phyloP scores from a whole-genome alignment of 2,113 vertebrate genomes.

The Pavo muticus region DNA sequence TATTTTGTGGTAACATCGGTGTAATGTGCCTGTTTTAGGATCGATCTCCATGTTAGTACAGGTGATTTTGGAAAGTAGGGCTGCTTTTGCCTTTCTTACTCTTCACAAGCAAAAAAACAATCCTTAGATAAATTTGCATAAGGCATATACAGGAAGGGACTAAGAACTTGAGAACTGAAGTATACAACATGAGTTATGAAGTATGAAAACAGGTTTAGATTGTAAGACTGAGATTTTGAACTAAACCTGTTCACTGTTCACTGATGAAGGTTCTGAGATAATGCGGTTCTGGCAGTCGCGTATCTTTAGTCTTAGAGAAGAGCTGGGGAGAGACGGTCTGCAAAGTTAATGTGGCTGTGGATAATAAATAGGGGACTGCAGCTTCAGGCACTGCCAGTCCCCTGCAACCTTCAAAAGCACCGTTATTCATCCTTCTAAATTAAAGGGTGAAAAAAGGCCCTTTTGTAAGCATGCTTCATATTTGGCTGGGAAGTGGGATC shows the following conservation, averaged over 20 bases:
- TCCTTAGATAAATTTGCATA: not conserved
- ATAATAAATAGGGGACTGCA: not conserved
- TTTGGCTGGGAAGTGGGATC: not conserved
- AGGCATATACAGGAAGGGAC: not conserved
- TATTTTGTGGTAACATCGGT: not conserved
- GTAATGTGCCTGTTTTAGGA: not conserved
- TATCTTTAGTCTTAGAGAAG: not conserved
- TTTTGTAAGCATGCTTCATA: slow-evolving; percentile 22
- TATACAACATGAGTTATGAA: not conserved
- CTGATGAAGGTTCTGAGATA: not conserved
- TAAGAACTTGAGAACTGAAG: not conserved
- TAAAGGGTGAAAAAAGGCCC: slow-evolving; percentile 22
- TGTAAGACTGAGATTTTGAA: not conserved
- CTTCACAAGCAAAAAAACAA: not conserved
- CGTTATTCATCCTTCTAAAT: slow-evolving; percentile 12
- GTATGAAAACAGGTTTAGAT: not conserved
- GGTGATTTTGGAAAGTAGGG: not conserved
- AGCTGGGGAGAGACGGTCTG: not conserved
- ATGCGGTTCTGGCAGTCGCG: not conserved
- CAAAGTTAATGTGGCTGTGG: not conserved
- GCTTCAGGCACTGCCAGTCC: slow-evolving; percentile 21
- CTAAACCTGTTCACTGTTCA: rapidly evolving
- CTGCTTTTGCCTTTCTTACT: not conserved
- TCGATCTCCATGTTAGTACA: not conserved
- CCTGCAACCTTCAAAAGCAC: slow-evolving; percentile 21